A percentile compares a stretch with the other conserved stretches of the same genome.
These are phyloP conservation scores for Brachionus sp. DNA, from an alignment of 1,140 invertebrate genomes.

Conservation along the genomic window DNA sequence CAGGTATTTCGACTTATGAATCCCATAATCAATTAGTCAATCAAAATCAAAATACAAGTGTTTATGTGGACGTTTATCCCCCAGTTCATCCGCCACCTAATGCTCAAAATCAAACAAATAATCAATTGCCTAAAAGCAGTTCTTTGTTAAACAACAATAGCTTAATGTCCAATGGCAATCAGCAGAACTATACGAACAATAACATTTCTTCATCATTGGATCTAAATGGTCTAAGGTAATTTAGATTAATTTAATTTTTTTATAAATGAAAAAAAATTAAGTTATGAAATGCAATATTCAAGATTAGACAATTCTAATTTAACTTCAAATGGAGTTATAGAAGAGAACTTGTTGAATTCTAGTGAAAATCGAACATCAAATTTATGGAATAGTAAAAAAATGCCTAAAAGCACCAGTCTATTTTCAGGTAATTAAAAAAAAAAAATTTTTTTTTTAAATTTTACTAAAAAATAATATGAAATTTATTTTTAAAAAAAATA, in stretches of 20 bases:
- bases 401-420: conserved; percentile 31
- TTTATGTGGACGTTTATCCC: conserved; percentile 23
- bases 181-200: background rate
- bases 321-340: conserved; percentile 30
- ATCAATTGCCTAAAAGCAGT: background rate
- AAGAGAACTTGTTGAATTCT: conserved; percentile 31
- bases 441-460: background rate
- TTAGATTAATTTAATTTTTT: background rate
- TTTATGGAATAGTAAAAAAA: conserved; percentile 40
- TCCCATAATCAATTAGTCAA: conserved; percentile 36
- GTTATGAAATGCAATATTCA: conserved; percentile 26
- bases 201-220: background rate
- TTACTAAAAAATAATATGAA: background rate
- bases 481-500: background rate
- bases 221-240: conserved; percentile 9
- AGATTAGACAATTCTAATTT: conserved; percentile 24
- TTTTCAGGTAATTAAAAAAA: background rate
- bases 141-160: background rate
- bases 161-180: background rate
- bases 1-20: conserved; percentile 11
- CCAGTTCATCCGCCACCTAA: background rate
- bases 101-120: background rate
- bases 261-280: background rate
- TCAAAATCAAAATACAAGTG: background rate
- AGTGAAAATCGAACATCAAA: conserved; percentile 13